Percentiles rank a stretch among this genome's conserved stretches.
Evolutionary conservation across 2,888 invertebrate species (phyloP).

Genomic region (Allacma fusca): DNA sequence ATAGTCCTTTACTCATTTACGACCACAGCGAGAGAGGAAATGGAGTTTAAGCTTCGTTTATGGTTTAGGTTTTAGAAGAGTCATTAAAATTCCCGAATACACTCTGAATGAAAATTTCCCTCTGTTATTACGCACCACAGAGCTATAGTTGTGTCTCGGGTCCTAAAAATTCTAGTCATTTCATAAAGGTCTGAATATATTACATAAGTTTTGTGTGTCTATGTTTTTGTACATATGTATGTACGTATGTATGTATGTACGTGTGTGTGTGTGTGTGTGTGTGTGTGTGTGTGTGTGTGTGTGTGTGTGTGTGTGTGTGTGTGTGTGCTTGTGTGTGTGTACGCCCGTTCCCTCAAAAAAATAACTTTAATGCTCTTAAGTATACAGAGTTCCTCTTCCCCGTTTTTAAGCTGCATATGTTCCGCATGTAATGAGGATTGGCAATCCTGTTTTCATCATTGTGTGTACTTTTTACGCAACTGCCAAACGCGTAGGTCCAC

Average conservation of each 20-base stretch:
- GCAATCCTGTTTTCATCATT: slow-evolving; percentile 3
- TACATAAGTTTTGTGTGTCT: too few relatives aligned
- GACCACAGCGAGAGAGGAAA: slow-evolving; percentile 32
- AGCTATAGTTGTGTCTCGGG: background rate
- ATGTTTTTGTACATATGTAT: too few relatives aligned
- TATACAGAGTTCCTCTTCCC: background rate
- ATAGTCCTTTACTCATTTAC: slow-evolving; percentile 42
- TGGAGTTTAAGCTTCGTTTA: slow-evolving; percentile 39
- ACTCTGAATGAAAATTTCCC: background rate
- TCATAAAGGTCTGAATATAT: too few relatives aligned
- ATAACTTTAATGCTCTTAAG: slow-evolving; percentile 1
- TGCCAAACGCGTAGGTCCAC: too few relatives aligned
- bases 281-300: too few relatives aligned
- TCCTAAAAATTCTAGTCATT: background rate
- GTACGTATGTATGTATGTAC: too few relatives aligned
- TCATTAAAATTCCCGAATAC: slow-evolving; percentile 37
- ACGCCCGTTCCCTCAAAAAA: background rate
- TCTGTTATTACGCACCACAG: slow-evolving; percentile 6
- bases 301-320: too few relatives aligned
- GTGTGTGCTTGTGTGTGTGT: too few relatives aligned
- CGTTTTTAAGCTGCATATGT: background rate
- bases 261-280: too few relatives aligned
- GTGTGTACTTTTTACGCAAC: slow-evolving; percentile 13
- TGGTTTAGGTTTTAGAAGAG: slow-evolving; percentile 34
- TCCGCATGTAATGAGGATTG: background rate